Conservation (phyloP, 2,797 vertebrate genomes). For the Echeneis naucrates region DNA sequence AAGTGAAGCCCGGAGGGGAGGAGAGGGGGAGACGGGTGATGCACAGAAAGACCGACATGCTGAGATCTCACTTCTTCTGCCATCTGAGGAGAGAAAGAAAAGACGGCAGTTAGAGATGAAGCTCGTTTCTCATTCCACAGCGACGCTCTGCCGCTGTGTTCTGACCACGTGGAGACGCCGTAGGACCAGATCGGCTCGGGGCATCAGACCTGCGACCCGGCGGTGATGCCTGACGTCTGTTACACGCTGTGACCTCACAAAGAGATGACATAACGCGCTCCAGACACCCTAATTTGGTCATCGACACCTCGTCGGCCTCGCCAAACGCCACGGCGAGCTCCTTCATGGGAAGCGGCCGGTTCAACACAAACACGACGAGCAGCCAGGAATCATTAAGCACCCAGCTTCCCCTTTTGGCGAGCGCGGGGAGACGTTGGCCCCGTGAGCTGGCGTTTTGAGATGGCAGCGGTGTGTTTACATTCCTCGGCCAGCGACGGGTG, state of each 20-base stretch:
- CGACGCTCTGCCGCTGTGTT: no score
- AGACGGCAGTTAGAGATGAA: background rate
- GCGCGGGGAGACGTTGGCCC: constrained; percentile 28
- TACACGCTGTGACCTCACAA: constrained; percentile 39
- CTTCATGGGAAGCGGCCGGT: constrained; percentile 47
- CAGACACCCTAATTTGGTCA: constrained; percentile 67
- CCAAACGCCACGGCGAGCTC: constrained; percentile 19
- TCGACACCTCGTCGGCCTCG: constrained; percentile 61
- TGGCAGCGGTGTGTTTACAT: constrained; percentile 66
- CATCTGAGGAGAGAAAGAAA: constrained; percentile 41
- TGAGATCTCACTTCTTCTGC: constrained; percentile 51
- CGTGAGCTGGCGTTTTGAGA: constrained; percentile 37
- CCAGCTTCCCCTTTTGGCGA: constrained; percentile 5
- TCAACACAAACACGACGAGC: constrained; percentile 66
- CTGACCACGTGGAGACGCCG: no score
- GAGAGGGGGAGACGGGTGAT: constrained; percentile 45
- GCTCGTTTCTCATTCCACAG: no score
- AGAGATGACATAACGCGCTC: constrained; percentile 42
- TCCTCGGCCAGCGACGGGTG: constrained; percentile 56
- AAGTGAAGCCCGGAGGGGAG: constrained; percentile 20
- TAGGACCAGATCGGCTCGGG: background rate
- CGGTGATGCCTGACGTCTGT: background rate
- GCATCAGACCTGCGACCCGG: constrained; percentile 13
- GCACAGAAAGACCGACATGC: constrained; percentile 57
- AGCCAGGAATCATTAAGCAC: constrained; percentile 52